phyloP scores from a whole-genome alignment of 2,797 vertebrate species.

The Danio tinwini region DNA sequence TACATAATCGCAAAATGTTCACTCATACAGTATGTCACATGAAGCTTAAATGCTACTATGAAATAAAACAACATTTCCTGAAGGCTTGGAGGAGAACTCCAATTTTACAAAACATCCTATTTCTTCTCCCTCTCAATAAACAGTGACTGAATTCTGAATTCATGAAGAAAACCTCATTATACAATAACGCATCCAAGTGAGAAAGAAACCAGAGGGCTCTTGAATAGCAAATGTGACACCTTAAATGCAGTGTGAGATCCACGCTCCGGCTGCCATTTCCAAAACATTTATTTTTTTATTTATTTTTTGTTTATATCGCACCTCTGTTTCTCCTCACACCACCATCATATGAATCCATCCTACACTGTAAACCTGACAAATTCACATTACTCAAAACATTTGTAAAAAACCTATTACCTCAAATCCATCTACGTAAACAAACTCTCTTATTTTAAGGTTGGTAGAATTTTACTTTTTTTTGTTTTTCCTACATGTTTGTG shows the following conservation, averaged over 20 bases:
- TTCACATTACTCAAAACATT: no score
- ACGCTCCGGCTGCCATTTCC: slow-evolving; percentile 29
- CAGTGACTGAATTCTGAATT: slow-evolving; percentile 36
- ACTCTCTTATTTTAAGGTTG: no score
- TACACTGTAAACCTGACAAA: not conserved
- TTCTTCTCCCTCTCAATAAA: slow-evolving; percentile 33
- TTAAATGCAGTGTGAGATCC: slow-evolving; percentile 11
- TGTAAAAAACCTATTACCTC: no score
- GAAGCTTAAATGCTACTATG: not conserved
- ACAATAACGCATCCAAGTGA: slow-evolving; percentile 35
- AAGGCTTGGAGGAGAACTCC: not conserved
- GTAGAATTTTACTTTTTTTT: no score
- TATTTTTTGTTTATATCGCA: slow-evolving; percentile 22
- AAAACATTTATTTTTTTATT: slow-evolving; percentile 30
- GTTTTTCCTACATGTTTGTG: no score
- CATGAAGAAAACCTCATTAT: slow-evolving; percentile 48
- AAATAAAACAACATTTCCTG: not conserved
- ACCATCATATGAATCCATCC: slow-evolving; percentile 8
- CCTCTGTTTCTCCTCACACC: slow-evolving; percentile 7
- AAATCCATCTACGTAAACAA: no score
- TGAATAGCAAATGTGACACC: slow-evolving; percentile 56
- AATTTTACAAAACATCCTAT: slow-evolving; percentile 4
- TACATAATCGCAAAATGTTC: not conserved
- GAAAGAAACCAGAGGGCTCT: slow-evolving; percentile 32
- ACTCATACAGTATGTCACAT: not conserved